These are phyloP conservation scores for Drosophila obscura DNA, from an alignment of 1,140 invertebrate genomes.

Conservation along the genomic window DNA sequence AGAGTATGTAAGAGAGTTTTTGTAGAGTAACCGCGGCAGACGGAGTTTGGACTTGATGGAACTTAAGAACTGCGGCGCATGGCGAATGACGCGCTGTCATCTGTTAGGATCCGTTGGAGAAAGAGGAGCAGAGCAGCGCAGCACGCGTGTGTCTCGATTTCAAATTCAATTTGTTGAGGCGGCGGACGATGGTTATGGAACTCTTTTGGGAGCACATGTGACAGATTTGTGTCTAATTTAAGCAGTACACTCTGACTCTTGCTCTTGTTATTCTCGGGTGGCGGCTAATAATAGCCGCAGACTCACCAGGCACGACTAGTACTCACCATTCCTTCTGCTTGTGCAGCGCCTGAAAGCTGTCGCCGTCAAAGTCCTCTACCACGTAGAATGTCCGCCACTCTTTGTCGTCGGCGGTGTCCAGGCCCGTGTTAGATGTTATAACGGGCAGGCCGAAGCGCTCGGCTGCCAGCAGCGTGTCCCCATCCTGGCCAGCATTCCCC, in stretches of 20 bases:
- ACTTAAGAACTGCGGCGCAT: slow-evolving; percentile 18
- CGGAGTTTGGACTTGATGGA: background rate
- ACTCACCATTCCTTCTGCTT: slow-evolving; percentile 87
- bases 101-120: background rate
- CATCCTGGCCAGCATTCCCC: slow-evolving; percentile 85
- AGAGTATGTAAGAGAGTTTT: too few relatives aligned
- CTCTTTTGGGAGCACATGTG: slow-evolving; percentile 35
- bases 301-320: slow-evolving; percentile 15
- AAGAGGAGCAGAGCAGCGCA: slow-evolving; percentile 8
- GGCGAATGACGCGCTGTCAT: slow-evolving; percentile 50
- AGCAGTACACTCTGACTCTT: slow-evolving; percentile 27
- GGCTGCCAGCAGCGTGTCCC: slow-evolving; percentile 85
- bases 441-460: slow-evolving; percentile 87
- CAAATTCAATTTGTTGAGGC: slow-evolving; percentile 66
- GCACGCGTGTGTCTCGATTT: slow-evolving; percentile 75
- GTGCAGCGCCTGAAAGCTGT: slow-evolving; percentile 87
- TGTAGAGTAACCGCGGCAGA: slow-evolving; percentile 5
- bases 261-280: background rate
- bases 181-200: slow-evolving; percentile 42
- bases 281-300: slow-evolving; percentile 22
- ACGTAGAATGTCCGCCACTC: slow-evolving; percentile 89
- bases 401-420: slow-evolving; percentile 86
- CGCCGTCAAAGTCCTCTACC: slow-evolving; percentile 88
- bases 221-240: slow-evolving; percentile 58
- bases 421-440: slow-evolving; percentile 86